Evolutionary conservation across 1,140 invertebrate species (phyloP).

Genomic region (Charaxes varanes): DNA sequence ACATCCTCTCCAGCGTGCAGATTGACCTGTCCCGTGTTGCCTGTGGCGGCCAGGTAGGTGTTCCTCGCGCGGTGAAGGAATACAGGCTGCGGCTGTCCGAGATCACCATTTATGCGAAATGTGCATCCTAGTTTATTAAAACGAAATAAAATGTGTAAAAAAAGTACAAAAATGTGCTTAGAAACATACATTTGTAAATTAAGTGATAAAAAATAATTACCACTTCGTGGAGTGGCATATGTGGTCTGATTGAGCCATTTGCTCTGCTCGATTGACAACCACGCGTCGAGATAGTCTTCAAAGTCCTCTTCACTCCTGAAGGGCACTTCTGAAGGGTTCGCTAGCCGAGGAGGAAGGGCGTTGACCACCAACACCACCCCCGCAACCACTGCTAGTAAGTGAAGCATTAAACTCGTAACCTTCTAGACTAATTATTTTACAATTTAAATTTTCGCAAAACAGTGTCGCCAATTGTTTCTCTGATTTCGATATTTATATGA

Average conservation of each 20-base stretch:
- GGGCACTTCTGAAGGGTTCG: constrained; percentile 35
- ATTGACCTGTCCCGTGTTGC: constrained; percentile 36
- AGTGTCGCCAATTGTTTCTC: background rate
- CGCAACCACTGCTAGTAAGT: constrained; percentile 5
- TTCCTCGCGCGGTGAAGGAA: constrained; percentile 31
- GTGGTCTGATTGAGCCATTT: constrained; percentile 31
- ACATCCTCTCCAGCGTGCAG: constrained; percentile 38
- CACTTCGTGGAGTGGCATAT: constrained; percentile 21
- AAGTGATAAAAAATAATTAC: constrained; percentile 25
- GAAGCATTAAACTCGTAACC: constrained; percentile 12
- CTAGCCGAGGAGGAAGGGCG: constrained; percentile 21
- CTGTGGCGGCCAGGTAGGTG: constrained; percentile 30
- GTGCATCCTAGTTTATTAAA: constrained; percentile 36
- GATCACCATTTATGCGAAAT: constrained; percentile 46
- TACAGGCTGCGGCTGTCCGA: constrained; percentile 54
- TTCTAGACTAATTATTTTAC: background rate
- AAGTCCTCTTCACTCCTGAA: constrained; percentile 51
- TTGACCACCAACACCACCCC: constrained; percentile 10
- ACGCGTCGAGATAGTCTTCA: constrained; percentile 54
- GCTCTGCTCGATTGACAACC: constrained; percentile 40
- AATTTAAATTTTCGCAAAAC: background rate
- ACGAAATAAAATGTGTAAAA: background rate
- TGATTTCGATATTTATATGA: constrained; percentile 13
- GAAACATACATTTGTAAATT: background rate
- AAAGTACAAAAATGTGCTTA: background rate